Evolutionary conservation across 2,888 invertebrate genomes (phyloP), one percentile per base, ranked within the genome.

Genomic region (Drosophila kuntzei): DNA sequence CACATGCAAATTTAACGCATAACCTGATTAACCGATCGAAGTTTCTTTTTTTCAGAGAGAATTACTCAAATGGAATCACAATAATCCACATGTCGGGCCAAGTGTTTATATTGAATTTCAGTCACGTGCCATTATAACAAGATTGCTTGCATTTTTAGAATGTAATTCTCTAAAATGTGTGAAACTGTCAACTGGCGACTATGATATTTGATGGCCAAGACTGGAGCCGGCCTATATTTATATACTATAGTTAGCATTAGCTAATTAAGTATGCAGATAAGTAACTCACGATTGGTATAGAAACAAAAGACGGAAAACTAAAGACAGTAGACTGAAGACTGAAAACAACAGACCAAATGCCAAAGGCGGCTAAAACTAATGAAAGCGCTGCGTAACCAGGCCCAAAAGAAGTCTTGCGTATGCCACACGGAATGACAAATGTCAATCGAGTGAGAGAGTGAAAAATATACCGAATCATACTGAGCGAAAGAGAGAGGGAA

Each of bases 201-300:
- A 16, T 46, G 8, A 18, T 41, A 32, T 37, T 29, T 14, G 37
- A 27, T 34, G 70, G 51, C 46, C 51, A 46, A 14, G 51, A 25
- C 11, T 29, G 54, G 7, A 22, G 46, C 2, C 70, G 85, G 68
- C 74, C 85, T 59, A 86, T 75, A 67, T 51, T 32, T 51, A 25
- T 61, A 54, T 77, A 43, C 20, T 61, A 54, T 77, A 43, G 68
- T 83, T 76, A 76, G 66, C 89, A 61, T 62, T 59, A 69, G 68
- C 71, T 87, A 84, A 87, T 87, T 80, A 87, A 55, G 72, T 71
- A 89, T 80, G 89, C 76, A 67, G 62, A 71, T 72, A 74, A 25
- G 63, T 44, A 53, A 58, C 54, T 51, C 59, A 68, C 71, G 68
- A 64, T 61, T 68, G 50, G 39, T 43, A 69, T 12, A 53, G 64